phyloP scores from a whole-genome alignment of 2,888 invertebrate genomes.

The Caenorhabditis angaria region DNA sequence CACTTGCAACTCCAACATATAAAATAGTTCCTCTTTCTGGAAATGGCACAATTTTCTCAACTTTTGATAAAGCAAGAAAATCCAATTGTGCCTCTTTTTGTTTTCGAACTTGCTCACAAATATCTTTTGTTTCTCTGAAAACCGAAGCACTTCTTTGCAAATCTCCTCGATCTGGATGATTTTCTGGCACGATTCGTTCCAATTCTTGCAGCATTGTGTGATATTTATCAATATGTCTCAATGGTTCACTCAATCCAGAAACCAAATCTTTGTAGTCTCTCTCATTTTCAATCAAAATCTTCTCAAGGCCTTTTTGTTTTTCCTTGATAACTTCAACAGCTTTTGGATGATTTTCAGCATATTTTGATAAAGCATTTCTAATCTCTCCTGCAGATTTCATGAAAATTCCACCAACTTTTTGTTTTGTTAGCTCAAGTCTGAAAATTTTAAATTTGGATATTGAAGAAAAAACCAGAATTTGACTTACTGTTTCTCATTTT shows the following conservation, averaged over 20 bases:
- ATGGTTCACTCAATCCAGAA: slow-evolving; percentile 91
- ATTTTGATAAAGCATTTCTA: slow-evolving; percentile 85
- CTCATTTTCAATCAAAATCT: slow-evolving; percentile 15
- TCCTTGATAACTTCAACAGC: slow-evolving; percentile 92
- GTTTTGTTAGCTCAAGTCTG: slow-evolving; percentile 76
- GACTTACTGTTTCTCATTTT: slow-evolving; percentile 26
- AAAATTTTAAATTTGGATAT: slow-evolving; percentile 19
- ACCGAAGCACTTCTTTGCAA: slow-evolving; percentile 93
- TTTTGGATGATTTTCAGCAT: slow-evolving; percentile 91
- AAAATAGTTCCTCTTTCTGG: slow-evolving; percentile 79
- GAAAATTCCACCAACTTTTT: slow-evolving; percentile 90
- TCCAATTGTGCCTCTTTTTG: slow-evolving; percentile 96
- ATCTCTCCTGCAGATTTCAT: slow-evolving; percentile 78
- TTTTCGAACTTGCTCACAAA: slow-evolving; percentile 85
- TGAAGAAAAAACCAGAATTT: not conserved
- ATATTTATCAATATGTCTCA: slow-evolving; percentile 92
- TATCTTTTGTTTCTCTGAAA: slow-evolving; percentile 92
- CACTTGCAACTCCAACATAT: slow-evolving; percentile 74
- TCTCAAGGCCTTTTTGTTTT: slow-evolving; percentile 77
- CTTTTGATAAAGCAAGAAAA: slow-evolving; percentile 87
- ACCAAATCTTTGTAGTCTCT: slow-evolving; percentile 81
- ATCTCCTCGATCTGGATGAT: slow-evolving; percentile 85
- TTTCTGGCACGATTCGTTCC: slow-evolving; percentile 87
- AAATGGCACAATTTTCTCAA: slow-evolving; percentile 87
- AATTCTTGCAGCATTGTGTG: slow-evolving; percentile 86